These are phyloP conservation scores for Torymus texanus DNA, from an alignment of 2,888 invertebrate species.

Conservation along the genomic window DNA sequence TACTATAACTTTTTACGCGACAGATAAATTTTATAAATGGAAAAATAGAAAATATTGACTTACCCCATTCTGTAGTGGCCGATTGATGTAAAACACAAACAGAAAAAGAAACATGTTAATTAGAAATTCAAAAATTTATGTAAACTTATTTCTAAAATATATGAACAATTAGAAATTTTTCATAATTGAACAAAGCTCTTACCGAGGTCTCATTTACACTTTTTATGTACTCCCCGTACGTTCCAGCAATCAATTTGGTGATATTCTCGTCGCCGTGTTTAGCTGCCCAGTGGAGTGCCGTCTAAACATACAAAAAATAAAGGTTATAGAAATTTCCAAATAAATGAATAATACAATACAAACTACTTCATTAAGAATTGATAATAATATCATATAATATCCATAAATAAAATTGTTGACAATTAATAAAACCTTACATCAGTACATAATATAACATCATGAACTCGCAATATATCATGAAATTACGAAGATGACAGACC, in stretches of 20 bases:
- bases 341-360: too few relatives aligned
- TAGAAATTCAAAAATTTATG: neutral
- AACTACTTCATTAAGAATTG: too few relatives aligned
- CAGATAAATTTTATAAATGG: too few relatives aligned
- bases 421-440: too few relatives aligned
- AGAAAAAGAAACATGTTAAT: neutral
- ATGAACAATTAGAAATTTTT: neutral
- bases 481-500: too few relatives aligned
- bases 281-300: constrained; percentile 97
- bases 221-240: constrained; percentile 82
- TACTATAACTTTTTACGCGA: too few relatives aligned
- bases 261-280: constrained; percentile 95
- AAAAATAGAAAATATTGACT: constrained; percentile 4
- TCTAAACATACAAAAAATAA: constrained; percentile 77
- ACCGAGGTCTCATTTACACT: constrained; percentile 91
- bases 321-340: too few relatives aligned
- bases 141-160: neutral
- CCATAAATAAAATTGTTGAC: too few relatives aligned
- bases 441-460: too few relatives aligned
- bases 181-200: constrained; percentile 69
- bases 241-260: constrained; percentile 94
- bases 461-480: too few relatives aligned
- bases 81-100: neutral
- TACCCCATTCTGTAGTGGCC: constrained; percentile 33
- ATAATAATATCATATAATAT: too few relatives aligned